Conservation (phyloP, 2,888 invertebrate genomes). For the Lycophotia porphyrea region DNA sequence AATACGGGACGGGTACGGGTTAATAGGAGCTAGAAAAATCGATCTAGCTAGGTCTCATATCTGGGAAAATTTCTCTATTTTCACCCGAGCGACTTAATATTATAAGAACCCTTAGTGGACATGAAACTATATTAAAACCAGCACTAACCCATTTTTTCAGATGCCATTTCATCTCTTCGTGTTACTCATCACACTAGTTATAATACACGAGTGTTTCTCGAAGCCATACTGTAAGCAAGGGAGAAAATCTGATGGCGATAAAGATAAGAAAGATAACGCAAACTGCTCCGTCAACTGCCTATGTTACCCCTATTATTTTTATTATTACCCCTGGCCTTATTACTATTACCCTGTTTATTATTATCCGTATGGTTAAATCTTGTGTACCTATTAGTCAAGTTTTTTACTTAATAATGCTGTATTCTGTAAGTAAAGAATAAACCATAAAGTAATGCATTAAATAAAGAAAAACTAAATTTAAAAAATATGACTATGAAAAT, state of each 20-base stretch:
- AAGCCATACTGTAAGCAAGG: not conserved
- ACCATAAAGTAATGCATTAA: not conserved
- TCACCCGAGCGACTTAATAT: no score
- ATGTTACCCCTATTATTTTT: slow-evolving; percentile 31
- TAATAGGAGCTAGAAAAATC: no score
- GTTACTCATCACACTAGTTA: slow-evolving; percentile 23
- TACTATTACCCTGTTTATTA: slow-evolving; percentile 51
- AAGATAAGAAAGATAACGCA: not conserved
- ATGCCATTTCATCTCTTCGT: slow-evolving; percentile 9
- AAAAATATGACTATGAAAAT: not conserved
- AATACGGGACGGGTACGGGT: no score
- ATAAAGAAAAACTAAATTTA: not conserved
- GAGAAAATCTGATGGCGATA: not conserved
- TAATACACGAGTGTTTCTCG: slow-evolving; percentile 22
- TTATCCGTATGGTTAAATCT: slow-evolving; percentile 46
- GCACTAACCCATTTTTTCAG: slow-evolving; percentile 26
- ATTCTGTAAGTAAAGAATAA: not conserved
- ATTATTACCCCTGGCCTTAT: slow-evolving; percentile 44
- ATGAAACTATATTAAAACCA: not conserved
- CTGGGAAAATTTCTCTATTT: no score
- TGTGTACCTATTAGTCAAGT: not conserved
- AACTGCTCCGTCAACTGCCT: slow-evolving; percentile 41
- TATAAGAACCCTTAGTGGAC: not conserved
- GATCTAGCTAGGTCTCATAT: no score
- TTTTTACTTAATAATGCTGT: not conserved